A percentile compares a stretch with the other conserved stretches of the same genome.
Evolutionary conservation across 1,140 invertebrate genomes (phyloP).

Genomic region (Polypedilum pembai): DNA sequence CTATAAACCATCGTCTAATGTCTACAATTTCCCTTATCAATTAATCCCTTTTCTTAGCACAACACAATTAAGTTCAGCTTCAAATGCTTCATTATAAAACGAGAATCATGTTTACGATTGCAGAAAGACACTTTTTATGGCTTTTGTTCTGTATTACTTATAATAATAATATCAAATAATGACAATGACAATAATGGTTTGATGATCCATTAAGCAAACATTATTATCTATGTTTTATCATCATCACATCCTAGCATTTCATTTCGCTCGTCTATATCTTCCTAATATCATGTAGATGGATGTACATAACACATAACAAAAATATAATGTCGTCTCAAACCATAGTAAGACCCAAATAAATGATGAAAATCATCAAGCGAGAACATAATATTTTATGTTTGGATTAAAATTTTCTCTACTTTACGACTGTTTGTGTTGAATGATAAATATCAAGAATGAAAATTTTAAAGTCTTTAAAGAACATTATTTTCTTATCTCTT

Average conservation of each 20-base stretch:
- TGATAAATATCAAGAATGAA: too few species aligned
- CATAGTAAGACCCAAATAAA: neutral
- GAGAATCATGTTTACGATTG: too few species aligned
- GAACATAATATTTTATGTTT: neutral
- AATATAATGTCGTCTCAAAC: neutral
- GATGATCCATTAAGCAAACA: conserved; percentile 17
- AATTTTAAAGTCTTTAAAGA: too few species aligned
- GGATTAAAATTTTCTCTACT: too few species aligned
- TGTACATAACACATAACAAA: neutral
- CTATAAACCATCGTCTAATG: too few species aligned
- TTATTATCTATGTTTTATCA: conserved; percentile 19
- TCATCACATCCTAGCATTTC: neutral
- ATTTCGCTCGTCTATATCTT: neutral
- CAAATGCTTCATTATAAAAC: too few species aligned
- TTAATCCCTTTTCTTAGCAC: too few species aligned
- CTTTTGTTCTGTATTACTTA: too few species aligned
- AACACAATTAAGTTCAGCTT: too few species aligned
- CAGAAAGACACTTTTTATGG: neutral
- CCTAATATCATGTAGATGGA: neutral
- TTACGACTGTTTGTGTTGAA: too few species aligned
- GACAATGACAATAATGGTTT: conserved; percentile 7
- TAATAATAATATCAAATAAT: neutral
- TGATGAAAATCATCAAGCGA: conserved; percentile 10
- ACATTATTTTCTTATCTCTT: too few species aligned
- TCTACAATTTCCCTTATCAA: too few species aligned